These are phyloP conservation scores for Halichoerus grypus DNA, from an alignment of 2,113 vertebrate genomes.

Conservation along the genomic window DNA sequence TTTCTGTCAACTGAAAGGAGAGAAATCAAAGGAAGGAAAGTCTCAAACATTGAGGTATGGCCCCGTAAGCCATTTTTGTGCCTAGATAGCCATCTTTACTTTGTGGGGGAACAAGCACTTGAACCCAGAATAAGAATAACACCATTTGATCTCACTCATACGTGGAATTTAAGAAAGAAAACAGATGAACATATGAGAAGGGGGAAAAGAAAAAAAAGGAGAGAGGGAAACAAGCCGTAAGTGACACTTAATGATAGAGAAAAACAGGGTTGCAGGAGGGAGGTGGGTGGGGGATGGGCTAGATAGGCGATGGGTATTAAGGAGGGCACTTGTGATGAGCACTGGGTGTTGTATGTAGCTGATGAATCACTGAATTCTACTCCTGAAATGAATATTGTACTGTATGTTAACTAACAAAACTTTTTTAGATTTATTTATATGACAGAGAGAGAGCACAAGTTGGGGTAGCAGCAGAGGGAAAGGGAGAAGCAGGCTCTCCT, in stretches of 20 bases:
- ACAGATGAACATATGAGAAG: not conserved
- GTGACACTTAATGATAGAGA: not conserved
- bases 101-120: not conserved
- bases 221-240: not conserved
- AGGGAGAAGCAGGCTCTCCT: too few species aligned
- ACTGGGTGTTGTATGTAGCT: not conserved
- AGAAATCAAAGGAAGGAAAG: not conserved
- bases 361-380: not conserved
- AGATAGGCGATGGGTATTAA: not conserved
- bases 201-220: not conserved
- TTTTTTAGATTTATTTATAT: not conserved
- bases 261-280: not conserved
- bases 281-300: not conserved
- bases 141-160: not conserved
- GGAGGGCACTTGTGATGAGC: not conserved
- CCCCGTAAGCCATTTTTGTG: not conserved
- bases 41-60: not conserved
- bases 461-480: too few species aligned
- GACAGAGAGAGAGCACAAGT: too few species aligned
- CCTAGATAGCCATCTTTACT: not conserved
- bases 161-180: not conserved
- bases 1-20: not conserved
- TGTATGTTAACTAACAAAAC: not conserved
- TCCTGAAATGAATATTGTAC: not conserved
- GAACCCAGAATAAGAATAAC: not conserved